These are phyloP conservation scores for Metaphire vulgaris DNA, from an alignment of 1,140 invertebrate species.

Conservation along the genomic window DNA sequence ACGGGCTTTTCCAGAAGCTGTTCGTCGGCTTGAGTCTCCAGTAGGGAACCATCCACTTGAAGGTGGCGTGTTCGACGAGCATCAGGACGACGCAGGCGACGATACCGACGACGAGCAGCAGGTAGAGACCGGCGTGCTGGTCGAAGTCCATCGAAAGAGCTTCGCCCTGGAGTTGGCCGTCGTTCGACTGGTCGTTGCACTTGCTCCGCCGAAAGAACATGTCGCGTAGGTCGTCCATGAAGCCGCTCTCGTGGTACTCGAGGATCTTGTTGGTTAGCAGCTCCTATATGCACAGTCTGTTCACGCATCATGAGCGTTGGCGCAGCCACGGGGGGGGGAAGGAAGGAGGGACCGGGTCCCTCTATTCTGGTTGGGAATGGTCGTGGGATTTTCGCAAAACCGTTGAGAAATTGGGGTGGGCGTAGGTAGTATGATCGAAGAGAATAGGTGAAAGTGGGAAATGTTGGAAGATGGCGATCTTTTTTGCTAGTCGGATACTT, in stretches of 20 bases:
- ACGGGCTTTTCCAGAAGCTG: conserved; percentile 79
- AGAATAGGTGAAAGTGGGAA: too few species aligned
- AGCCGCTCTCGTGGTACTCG: conserved; percentile 77
- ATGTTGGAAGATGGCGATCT: too few species aligned
- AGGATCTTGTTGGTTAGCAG: conserved; percentile 69
- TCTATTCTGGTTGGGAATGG: too few species aligned
- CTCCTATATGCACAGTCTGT: too few species aligned
- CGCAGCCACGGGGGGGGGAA: too few species aligned
- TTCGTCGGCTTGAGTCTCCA: conserved; percentile 73
- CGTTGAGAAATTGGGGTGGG: too few species aligned
- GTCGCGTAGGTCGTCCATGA: conserved; percentile 78
- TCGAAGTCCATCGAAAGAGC: conserved; percentile 30
- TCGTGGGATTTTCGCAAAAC: too few species aligned
- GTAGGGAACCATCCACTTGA: conserved; percentile 75
- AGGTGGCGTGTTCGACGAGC: conserved; percentile 78
- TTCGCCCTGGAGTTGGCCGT: conserved; percentile 26
- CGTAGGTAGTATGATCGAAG: too few species aligned
- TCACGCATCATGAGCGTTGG: too few species aligned
- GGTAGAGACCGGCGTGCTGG: conserved; percentile 63
- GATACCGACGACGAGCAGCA: conserved; percentile 74
- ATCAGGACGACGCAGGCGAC: conserved; percentile 73
- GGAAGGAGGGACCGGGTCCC: too few species aligned
- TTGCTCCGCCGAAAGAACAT: conserved; percentile 41
- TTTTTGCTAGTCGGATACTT: too few species aligned
- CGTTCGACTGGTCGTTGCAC: conserved; percentile 40